Evolutionary conservation across 92 coral and sea anemone genomes (phyloP), one percentile per base, ranked within the genome.

Genomic region (Actinostola sp.): DNA sequence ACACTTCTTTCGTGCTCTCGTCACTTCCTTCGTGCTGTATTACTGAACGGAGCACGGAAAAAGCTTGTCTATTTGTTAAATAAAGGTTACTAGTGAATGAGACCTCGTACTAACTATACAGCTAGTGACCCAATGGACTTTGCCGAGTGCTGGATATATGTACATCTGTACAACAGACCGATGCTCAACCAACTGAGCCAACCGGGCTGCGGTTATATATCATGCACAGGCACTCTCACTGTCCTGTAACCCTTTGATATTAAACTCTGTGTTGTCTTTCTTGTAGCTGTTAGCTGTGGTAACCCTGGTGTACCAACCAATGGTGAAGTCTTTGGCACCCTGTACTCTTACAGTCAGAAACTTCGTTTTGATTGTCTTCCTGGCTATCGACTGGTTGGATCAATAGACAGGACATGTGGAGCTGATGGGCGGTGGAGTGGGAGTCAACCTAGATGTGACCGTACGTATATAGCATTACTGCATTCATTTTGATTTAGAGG

Each of bases 281-380:
- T 39, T 38, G 2, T 63, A 89, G 94, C 77, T 67, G 78, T 64
- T 10, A 80, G 81, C 28, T 95, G 99, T 41, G 97, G 99, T 12
- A 89, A 95, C 27, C 99, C 99, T 51, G 97, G 99, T 14, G 80
- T 83, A 28, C 99, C 99, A 3, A 41, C 30, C 20, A 82, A 91
- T 54, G 95, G 99, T 11, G 73, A 60, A 45, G 89, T 83, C 79
- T 33, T 24, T 39, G 99, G 99, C 0, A 24, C 59, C 19, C 60
- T 58, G 51, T 95, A 82, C 67, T 83, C 89, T 23, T 95, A 88
- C 52, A 76, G 86, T 27, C 82, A 84, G 17, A 63, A 66, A n/a
- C 92, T 91, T 23, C 79, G 71, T 0, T 95, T 85, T 71, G 65
- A 63, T 49, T 95, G 99, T 56, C 62, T 66, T 50, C 71, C 69